A percentile compares a stretch with the other conserved stretches of the same genome.
phyloP scores from a whole-genome alignment of 2,797 vertebrate genomes.

The Novumbra hubbsi region DNA sequence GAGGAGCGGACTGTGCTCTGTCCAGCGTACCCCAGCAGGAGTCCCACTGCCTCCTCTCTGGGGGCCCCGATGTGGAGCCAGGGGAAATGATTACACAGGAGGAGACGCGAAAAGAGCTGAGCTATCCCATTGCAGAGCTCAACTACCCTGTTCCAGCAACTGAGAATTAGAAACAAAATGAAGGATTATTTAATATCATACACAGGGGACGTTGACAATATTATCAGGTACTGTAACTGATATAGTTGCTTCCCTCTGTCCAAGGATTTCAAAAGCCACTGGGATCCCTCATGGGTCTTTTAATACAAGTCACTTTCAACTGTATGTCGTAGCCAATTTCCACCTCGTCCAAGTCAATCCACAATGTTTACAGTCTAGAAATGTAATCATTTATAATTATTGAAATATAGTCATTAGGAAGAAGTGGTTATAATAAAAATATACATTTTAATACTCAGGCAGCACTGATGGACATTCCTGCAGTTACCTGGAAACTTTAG shows the following conservation, averaged over 20 bases:
- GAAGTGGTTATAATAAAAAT: too few species aligned
- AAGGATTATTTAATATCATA: background rate
- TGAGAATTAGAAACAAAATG: slow-evolving; percentile 20
- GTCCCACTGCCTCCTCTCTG: slow-evolving; percentile 17
- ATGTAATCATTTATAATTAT: too few species aligned
- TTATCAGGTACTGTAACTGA: background rate
- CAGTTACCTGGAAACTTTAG: too few species aligned
- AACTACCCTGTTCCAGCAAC: slow-evolving; percentile 32
- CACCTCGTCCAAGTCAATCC: too few species aligned
- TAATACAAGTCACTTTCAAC: background rate
- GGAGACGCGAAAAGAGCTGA: slow-evolving; percentile 42
- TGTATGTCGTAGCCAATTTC: background rate
- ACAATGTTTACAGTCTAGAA: too few species aligned
- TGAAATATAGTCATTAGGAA: too few species aligned
- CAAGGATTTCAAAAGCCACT: background rate
- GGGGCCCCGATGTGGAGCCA: background rate
- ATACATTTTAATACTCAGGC: too few species aligned
- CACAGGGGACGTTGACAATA: background rate
- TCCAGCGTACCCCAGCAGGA: slow-evolving; percentile 30
- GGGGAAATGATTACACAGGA: slow-evolving; percentile 37
- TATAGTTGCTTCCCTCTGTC: background rate
- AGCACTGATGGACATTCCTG: too few species aligned
- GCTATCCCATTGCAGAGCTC: slow-evolving; percentile 47
- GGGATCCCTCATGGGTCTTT: background rate
- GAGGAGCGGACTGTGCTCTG: background rate